Percentiles rank a stretch among this genome's conserved stretches.
Evolutionary conservation across 2,888 invertebrate genomes (phyloP).

Genomic region (Escarpia spicata): DNA sequence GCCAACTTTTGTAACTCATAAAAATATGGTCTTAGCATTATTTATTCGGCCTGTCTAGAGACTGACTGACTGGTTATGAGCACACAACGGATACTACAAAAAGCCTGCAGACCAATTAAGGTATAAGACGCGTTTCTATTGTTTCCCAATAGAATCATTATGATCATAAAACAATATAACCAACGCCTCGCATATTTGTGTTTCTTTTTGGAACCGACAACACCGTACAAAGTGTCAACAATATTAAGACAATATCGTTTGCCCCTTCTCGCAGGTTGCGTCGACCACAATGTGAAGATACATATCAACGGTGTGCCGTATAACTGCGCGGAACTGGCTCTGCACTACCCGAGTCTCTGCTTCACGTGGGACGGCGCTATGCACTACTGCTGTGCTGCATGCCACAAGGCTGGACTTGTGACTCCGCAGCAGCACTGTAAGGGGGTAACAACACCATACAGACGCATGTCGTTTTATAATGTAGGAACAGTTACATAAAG

Average conservation of each 20-base stretch:
- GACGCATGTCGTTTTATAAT: no score
- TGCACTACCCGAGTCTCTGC: background rate
- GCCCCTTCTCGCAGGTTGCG: conserved; percentile 14
- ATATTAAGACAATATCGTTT: background rate
- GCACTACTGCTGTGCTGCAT: conserved; percentile 1
- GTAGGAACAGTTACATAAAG: no score
- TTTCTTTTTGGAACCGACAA: background rate
- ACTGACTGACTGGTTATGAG: no score
- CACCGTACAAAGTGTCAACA: background rate
- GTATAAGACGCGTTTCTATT: no score
- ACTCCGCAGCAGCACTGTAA: background rate
- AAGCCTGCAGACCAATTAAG: no score
- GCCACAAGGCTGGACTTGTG: conserved; percentile 21
- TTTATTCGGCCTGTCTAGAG: no score
- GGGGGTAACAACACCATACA: background rate
- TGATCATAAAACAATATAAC: background rate
- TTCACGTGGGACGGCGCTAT: conserved; percentile 13
- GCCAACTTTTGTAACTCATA: no score
- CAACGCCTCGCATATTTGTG: background rate
- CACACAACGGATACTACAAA: no score
- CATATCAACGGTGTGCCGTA: background rate
- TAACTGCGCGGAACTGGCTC: background rate
- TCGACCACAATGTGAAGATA: background rate
- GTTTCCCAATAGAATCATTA: no score
- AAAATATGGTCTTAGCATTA: no score